Base-by-base conservation (phyloP, 2,113 vertebrate genomes). In the Lanius collurio region DNA sequence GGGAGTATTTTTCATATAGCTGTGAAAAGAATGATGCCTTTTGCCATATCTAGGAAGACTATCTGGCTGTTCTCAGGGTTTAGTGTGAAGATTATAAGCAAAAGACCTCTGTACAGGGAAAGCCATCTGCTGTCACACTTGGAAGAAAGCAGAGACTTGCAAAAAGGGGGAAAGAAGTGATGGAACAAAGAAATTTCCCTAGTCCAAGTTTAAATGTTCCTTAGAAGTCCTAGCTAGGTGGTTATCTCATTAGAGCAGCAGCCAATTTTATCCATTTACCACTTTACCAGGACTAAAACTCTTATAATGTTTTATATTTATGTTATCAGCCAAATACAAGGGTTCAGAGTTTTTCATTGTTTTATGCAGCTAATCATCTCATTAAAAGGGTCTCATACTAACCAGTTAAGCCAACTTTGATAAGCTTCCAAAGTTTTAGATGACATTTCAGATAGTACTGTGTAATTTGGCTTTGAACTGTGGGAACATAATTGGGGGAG, bases 401-500 rank as follows among this genome's bases (percentile, higher is more conserved):
- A 74, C 76, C 33, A 68, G 63, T 52, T 80, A 74, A 88, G 31
- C 44, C 47, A 78, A 65, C 39, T 90, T 15, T 47, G 86, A 83
- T 77, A 90, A 93, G 77, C 47, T 9, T 81, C 47, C 44, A 9
- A 77, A 73, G 46, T 67, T 60, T 59, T 78, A 81, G 56, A 49
- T 94, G 74, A 78, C 82, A 67, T 94, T 93, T 94, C 63, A 81
- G 86, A 55, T 86, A 81, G 70, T 89, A 77, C 27, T 65, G 39
- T 94, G 41, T 81, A 92, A 92, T 86, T 90, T 90, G 80, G 31
- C 1, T 5, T 57, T 71, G 83, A 96, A 33, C 56, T 81, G 39
- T 86, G 83, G 85, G 55, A 90, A 80, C 30, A 30, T 91, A 77
- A 77, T 17, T 92, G 79, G 82, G 53, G 44, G 46, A 52, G 23